Evolutionary conservation across 2,888 invertebrate genomes (phyloP).

Genomic region (Polymixis flavicincta): DNA sequence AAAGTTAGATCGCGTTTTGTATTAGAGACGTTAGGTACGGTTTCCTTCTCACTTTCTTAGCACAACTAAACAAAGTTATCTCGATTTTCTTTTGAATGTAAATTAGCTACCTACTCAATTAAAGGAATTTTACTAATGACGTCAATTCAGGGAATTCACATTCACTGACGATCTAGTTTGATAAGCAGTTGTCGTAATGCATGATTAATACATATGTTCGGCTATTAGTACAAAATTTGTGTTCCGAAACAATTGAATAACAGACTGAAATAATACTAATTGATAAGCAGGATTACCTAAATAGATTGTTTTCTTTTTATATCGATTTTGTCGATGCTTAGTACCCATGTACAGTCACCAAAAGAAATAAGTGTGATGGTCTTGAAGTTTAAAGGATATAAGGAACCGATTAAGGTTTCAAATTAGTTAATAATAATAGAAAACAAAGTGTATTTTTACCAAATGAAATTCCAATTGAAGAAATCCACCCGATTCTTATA

Average conservation of each 20-base stretch:
- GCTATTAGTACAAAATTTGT: background rate
- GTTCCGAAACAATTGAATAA: background rate
- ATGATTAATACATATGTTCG: slow-evolving; percentile 5
- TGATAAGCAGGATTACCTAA: background rate
- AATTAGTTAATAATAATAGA: no score
- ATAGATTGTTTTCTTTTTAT: background rate
- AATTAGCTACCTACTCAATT: background rate
- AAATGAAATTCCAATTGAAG: no score
- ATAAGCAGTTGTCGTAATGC: slow-evolving; percentile 3
- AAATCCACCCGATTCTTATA: no score
- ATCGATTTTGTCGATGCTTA: background rate
- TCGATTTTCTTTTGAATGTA: background rate
- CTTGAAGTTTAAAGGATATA: no score
- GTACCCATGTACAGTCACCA: background rate
- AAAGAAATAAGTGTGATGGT: no score
- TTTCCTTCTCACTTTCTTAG: background rate
- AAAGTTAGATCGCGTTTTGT: no score
- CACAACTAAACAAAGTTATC: background rate
- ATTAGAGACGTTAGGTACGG: no score
- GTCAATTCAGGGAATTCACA: slow-evolving; percentile 31
- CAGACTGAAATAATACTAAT: background rate
- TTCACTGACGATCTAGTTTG: background rate
- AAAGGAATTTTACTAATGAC: slow-evolving; percentile 18
- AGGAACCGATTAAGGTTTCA: no score
- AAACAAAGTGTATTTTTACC: no score